Evolutionary conservation across 2,797 vertebrate genomes (phyloP).

Genomic region (Oreonectes daqikongensis): DNA sequence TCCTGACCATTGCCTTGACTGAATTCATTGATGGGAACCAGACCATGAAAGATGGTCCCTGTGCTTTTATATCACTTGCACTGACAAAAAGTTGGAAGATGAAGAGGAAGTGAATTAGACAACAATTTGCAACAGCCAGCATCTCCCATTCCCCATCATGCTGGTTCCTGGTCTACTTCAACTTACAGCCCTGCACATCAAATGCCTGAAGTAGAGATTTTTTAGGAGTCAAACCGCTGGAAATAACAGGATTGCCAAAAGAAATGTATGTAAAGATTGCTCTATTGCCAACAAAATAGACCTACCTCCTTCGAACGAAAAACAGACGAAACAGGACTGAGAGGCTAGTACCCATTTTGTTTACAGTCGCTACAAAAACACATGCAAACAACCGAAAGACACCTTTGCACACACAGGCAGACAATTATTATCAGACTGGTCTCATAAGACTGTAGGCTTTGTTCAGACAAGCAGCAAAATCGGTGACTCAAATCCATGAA

Average conservation of each 20-base stretch:
- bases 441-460: neutral
- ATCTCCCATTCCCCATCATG: conserved; percentile 35
- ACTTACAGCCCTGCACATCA: conserved; percentile 56
- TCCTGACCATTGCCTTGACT: conserved; percentile 70
- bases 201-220: conserved; percentile 33
- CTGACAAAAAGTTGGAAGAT: conserved; percentile 42
- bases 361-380: conserved; percentile 57
- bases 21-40: conserved; percentile 46
- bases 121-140: conserved; percentile 43
- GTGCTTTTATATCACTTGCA: conserved; percentile 46
- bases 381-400: conserved; percentile 32
- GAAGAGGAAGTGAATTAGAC: conserved; percentile 9
- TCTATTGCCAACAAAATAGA: conserved; percentile 70
- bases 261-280: conserved; percentile 50
- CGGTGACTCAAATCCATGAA: neutral
- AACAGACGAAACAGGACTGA: conserved; percentile 49
- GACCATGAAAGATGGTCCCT: conserved; percentile 41
- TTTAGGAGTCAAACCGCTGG: conserved; percentile 32
- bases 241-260: conserved; percentile 54
- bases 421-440: conserved; percentile 8
- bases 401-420: conserved; percentile 14
- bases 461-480: neutral
- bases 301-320: conserved; percentile 73
- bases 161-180: conserved; percentile 52
- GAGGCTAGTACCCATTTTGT: conserved; percentile 53